Base-by-base conservation (phyloP, 2,113 vertebrate genomes). In the Strix uralensis region DNA sequence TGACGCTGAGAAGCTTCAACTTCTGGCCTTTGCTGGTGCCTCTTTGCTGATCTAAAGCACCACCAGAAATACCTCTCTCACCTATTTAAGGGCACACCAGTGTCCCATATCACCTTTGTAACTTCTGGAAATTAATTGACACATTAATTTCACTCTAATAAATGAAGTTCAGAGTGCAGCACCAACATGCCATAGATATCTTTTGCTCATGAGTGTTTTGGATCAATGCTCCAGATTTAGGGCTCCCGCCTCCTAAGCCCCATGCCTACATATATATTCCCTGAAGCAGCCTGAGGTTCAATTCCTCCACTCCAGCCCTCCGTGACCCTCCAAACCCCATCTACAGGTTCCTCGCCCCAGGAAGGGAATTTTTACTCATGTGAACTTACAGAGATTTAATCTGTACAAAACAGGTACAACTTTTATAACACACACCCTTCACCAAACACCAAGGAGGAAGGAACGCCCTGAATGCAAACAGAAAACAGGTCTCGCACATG, bases 391-490 rank as follows among this genome's bases (percentile, higher is more conserved):
- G 72, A 87, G 62, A 47, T 42, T 47, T 69, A 49, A 79, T 46
- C 73, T 66, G 81, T 47, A 74, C 13, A 8, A 30, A 92, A 67
- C 81, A 79, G 61, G 86, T 21, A 19, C 52, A 49, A 8, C 46
- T 51, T 94, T 92, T 81, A 88, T 65, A 54, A 54, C 77, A 36
- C 8, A 2, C 20, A 19, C 26, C 71, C 34, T 67, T 82, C 36
- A n/a, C 58, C 77, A 82, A 86, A 58, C 78, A 66, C 11, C 1
- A 0, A 78, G 59, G 29, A 82, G 69, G 75, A 66, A 94, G 92
- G 58, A 97, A 96, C 97, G 85, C 97, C 92, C 94, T 80, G 70
- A 97, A 89, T 4, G 66, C 94, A 97, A 97, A 91, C 81, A 93
- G 72, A 78, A 80, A 82, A 65, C 54, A 88, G 65, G 49, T 59